Conservation (phyloP, 1,140 invertebrate species). For the Spodoptera frugiperda region DNA sequence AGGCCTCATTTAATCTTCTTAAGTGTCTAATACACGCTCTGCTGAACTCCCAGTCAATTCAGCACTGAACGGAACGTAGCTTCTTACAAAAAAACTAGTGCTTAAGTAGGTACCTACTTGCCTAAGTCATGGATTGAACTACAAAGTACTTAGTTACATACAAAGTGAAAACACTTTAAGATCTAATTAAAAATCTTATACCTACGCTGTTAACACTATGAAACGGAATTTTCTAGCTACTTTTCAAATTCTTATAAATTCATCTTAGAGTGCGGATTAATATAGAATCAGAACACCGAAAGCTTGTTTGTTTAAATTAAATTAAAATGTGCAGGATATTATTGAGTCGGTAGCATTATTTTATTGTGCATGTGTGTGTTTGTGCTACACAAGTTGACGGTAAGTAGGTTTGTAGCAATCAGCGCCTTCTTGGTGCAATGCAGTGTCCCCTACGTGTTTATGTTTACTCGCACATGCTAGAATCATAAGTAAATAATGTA, state of each 20-base stretch:
- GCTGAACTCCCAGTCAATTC: conserved; percentile 53
- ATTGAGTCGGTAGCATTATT: neutral
- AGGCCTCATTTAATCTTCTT: conserved; percentile 62
- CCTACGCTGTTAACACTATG: conserved; percentile 13
- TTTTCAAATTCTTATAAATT: conserved; percentile 4
- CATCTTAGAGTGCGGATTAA: neutral
- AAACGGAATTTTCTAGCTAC: neutral
- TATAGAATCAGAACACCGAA: neutral
- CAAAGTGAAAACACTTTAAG: neutral
- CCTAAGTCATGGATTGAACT: neutral
- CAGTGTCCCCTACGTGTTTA: conserved; percentile 29
- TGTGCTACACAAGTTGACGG: neutral
- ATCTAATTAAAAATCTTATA: neutral
- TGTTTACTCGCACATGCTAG: conserved; percentile 2
- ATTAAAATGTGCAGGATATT: conserved; percentile 9
- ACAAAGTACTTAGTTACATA: neutral
- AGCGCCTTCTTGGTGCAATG: conserved; percentile 25
- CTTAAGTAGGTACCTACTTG: neutral
- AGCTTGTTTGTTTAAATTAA: neutral
- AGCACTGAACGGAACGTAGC: conserved; percentile 40
- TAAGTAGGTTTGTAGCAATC: conserved; percentile 20
- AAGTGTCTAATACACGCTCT: conserved; percentile 61
- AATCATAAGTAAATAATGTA: conserved; percentile 24
- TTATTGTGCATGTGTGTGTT: neutral
- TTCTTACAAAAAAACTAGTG: conserved; percentile 5